Base-by-base conservation (phyloP, 1,140 invertebrate genomes). In the Sitophilus oryzae region DNA sequence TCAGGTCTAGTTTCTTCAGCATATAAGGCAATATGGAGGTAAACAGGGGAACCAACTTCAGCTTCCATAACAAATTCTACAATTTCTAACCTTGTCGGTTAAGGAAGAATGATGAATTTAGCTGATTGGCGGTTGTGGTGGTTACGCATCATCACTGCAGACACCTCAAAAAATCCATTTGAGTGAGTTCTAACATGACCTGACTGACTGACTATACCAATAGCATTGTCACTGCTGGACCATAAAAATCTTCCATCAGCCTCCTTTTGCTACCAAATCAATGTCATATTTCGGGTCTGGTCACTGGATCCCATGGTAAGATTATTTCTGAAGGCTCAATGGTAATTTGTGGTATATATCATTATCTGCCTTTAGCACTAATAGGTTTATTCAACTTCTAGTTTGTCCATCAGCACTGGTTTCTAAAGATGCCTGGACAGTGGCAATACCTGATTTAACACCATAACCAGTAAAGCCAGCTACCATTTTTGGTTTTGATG, bases 181-280 rank as follows among this genome's bases (percentile, higher is more conserved):
- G 76, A 74, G 21, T 78, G 66, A 2, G 83, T 82, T 53, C 74
- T 79, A 1, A 87, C 79, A 21, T 80, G 69, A 2, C 86, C 88
- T 54, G 73, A 77, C 61, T 81, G 79, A 40, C 76, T 79, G 4
- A 88, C 82, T 16, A 78, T 73, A 6, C 81, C 76, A 18, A 86
- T 70, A 1, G 77, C 76, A 1, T 77, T 68, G 65, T 89, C 79
- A 11, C 75, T 74, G 18, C 81, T 82, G 9, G 66, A 77, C 88
- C 89, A 91, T 5, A 79, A 61, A 55, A 86, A 90, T 40, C 79
- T 80, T 14, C 83, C 82, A 74, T 87, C 88, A 2, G n/a, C 88
- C 88, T 14, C 86, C 86, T 34, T 61, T 74, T 3, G 84, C 85
- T 67, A 80, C 73, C 15, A 86, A 75, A 57, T 76, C 72, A 25